phyloP scores from a whole-genome alignment of 2,797 vertebrate genomes.

The Myripristis jacobus region DNA sequence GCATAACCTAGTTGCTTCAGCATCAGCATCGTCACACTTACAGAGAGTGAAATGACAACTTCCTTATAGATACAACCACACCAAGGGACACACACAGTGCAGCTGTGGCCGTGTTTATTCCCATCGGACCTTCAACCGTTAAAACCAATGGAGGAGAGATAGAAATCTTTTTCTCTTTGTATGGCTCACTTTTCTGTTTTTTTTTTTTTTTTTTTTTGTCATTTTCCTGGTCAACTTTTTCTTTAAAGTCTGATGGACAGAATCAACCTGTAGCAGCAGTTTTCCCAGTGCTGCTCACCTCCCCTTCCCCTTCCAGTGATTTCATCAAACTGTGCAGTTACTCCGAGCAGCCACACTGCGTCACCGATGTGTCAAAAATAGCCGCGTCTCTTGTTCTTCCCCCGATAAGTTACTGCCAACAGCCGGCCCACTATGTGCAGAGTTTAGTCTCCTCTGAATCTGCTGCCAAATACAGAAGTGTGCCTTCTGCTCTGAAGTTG shows the following conservation, averaged over 20 bases:
- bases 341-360: constrained; percentile 35
- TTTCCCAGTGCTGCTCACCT: background rate
- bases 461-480: background rate
- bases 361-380: constrained; percentile 15
- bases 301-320: background rate
- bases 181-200: background rate
- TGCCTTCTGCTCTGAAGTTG: constrained; percentile 11
- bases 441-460: background rate
- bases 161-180: too few relatives aligned
- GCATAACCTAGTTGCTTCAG: background rate
- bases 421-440: background rate
- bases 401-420: background rate
- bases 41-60: background rate
- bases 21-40: background rate
- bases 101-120: constrained; percentile 4
- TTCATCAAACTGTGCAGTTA: constrained; percentile 31
- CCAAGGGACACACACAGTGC: background rate
- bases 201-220: background rate
- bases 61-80: background rate
- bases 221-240: background rate
- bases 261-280: background rate
- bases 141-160: too few relatives aligned
- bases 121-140: constrained; percentile 21
- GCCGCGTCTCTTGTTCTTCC: background rate
- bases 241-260: background rate